phyloP scores from a whole-genome alignment of 2,888 invertebrate species.

The Agriopis marginaria region DNA sequence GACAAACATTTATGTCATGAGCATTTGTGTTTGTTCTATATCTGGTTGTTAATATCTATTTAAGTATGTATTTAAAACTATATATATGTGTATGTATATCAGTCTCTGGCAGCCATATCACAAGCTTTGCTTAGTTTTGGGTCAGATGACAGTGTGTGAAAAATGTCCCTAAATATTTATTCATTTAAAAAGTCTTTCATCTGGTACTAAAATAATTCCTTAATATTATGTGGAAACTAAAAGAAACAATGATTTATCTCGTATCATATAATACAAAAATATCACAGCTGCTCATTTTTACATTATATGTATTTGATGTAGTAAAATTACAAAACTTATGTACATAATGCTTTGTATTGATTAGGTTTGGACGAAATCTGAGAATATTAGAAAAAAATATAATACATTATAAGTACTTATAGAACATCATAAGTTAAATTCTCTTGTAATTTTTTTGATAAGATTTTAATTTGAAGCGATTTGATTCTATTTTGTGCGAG shows the following conservation, averaged over 20 bases:
- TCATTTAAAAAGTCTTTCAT: no score
- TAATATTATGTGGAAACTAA: not conserved
- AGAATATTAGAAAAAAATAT: not conserved
- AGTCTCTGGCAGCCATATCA: no score
- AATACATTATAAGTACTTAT: not conserved
- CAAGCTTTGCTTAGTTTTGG: no score
- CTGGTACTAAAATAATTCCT: no score
- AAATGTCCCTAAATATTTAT: no score
- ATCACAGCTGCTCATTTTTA: slow-evolving; percentile 69
- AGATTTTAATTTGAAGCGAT: not conserved
- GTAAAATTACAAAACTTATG: not conserved
- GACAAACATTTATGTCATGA: no score
- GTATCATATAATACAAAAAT: slow-evolving; percentile 71
- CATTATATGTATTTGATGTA: slow-evolving; percentile 48
- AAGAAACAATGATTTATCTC: slow-evolving; percentile 36
- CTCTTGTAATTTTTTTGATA: not conserved
- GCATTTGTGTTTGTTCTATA: no score
- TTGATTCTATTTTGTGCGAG: not conserved
- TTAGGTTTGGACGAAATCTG: not conserved
- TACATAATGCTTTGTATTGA: slow-evolving; percentile 2
- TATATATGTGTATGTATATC: no score
- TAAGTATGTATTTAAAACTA: no score
- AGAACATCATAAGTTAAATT: not conserved
- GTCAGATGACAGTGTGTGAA: no score
- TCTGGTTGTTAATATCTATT: no score